Evolutionary conservation across 2,888 invertebrate genomes (phyloP), one percentile per base, ranked within the genome.

Genomic region (Amphipyra berbera): DNA sequence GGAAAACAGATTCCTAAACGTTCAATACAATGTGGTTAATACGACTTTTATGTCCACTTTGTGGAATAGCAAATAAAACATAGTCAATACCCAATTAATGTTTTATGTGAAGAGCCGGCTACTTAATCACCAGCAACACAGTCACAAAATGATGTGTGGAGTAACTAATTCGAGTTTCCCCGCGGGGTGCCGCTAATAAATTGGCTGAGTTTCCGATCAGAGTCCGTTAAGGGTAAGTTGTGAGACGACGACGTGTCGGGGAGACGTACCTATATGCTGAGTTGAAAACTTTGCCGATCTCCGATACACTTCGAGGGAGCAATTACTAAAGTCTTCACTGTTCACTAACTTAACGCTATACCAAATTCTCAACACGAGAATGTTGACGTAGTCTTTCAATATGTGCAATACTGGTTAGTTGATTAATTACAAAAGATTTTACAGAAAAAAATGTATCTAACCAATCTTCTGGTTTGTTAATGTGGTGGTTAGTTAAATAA

Each of bases 201-300:
- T 90, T 88, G 87, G 81, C 81, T 57, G 82, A 84, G 86, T 85
- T 88, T 82, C 82, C 82, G 82, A 88, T 85, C 79, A 56, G 67
- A 81, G 79, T 84, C 78, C 74, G 76, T 82, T 78, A 72, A 55
- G 63, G 68, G 69, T 63, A 81, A 88, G 80, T 86, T 86, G 58
- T 60, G 73, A 68, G 66, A 78, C 73, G 72, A 68, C 71, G 74
- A 85, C 83, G 80, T 82, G 84, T 83, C 68, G 72, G 75, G 55
- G 79, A 50, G 72, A 71, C 68, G 77, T 75, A 73, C 67, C 61
- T 74, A 82, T 73, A 78, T 84, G 82, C 70, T 78, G 79, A 82
- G 80, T 82, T 80, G 65, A 61, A 76, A 88, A 85, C 78, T 86
- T 85, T 75, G 57, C 47, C 76, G 81, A 82, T 84, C 79, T 76